These are phyloP conservation scores for Halyomorpha halys DNA, from an alignment of 1,140 invertebrate species.

Conservation along the genomic window DNA sequence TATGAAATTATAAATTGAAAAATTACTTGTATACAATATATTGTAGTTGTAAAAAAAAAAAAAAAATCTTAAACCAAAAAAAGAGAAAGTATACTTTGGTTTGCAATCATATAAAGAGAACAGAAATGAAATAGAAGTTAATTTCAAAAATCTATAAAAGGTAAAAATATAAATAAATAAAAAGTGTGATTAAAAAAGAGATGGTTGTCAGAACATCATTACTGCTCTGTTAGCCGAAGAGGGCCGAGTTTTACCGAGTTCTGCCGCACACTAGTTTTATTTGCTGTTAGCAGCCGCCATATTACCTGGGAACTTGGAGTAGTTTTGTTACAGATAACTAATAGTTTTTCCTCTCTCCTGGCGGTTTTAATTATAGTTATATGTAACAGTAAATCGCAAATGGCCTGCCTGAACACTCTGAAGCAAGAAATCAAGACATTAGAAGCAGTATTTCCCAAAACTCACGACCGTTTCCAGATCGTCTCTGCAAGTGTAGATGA, in stretches of 20 bases:
- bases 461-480: constrained; percentile 94
- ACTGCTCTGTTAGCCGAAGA: not conserved
- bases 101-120: too few species aligned
- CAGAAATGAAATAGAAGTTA: too few species aligned
- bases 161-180: too few species aligned
- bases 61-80: too few species aligned
- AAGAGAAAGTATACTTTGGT: too few species aligned
- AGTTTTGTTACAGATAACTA: not conserved
- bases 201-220: too few species aligned
- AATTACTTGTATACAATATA: too few species aligned
- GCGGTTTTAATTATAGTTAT: constrained; percentile 9
- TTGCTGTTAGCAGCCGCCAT: constrained; percentile 19
- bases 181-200: too few species aligned
- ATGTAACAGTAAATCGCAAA: constrained; percentile 40
- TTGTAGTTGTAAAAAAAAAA: too few species aligned
- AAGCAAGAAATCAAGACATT: constrained; percentile 96
- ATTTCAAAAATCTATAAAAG: too few species aligned
- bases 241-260: constrained; percentile 6
- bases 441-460: constrained; percentile 88
- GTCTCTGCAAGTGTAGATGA: constrained; percentile 96
- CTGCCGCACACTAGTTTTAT: constrained; percentile 1
- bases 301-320: constrained; percentile 1
- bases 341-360: not conserved
- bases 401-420: constrained; percentile 95
- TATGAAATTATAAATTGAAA: too few species aligned